A percentile compares a stretch with the other conserved stretches of the same genome.
phyloP scores from a whole-genome alignment of 2,113 vertebrate genomes.

The Daboia siamensis region DNA sequence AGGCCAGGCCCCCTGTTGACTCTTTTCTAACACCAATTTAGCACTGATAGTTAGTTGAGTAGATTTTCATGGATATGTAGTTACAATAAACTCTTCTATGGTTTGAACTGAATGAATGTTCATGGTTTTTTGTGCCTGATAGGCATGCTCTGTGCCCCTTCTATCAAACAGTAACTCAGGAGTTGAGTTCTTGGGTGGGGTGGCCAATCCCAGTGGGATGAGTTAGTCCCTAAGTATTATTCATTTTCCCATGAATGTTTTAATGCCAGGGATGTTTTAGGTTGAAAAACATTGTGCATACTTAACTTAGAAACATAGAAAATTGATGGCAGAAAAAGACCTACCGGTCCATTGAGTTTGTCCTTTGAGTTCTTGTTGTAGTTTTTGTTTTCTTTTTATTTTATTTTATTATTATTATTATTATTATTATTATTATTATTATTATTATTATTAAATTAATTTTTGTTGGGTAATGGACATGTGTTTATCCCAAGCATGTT shows the following conservation, averaged over 20 bases:
- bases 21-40: too few relatives aligned
- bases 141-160: not conserved
- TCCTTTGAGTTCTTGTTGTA: not conserved
- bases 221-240: not conserved
- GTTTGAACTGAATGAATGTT: too few relatives aligned
- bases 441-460: not conserved
- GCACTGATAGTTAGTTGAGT: too few relatives aligned
- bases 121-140: too few relatives aligned
- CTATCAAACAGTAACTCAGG: too few relatives aligned
- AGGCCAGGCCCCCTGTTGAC: too few relatives aligned
- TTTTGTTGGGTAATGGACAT: not conserved
- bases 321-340: not conserved
- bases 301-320: not conserved
- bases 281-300: not conserved
- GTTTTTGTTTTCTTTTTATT: not conserved
- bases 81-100: too few relatives aligned
- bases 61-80: too few relatives aligned
- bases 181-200: too few relatives aligned
- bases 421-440: not conserved
- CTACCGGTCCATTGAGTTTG: not conserved
- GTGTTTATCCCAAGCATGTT: not conserved
- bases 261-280: not conserved
- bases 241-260: not conserved
- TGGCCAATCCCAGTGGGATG: not conserved
- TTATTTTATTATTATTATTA: not conserved